phyloP scores from a whole-genome alignment of 1,140 invertebrate genomes.

The Drosophila ercepeae region DNA sequence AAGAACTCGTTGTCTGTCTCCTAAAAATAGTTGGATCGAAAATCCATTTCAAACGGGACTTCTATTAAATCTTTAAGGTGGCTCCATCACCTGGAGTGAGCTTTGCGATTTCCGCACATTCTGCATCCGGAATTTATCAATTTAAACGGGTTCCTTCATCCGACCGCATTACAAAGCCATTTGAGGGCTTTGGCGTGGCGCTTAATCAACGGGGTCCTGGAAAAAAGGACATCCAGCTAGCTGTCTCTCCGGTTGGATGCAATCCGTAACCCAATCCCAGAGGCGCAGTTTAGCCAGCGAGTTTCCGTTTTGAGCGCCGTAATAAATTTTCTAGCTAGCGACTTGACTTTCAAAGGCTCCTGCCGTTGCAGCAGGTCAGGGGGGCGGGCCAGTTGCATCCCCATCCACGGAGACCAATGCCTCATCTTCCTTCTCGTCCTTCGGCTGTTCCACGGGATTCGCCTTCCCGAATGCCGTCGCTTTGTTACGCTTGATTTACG shows the following conservation, averaged over 20 bases:
- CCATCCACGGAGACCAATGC: slow-evolving; percentile 33
- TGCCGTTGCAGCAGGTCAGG: neutral
- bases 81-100: neutral
- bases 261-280: slow-evolving; percentile 60
- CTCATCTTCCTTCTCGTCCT: slow-evolving; percentile 37
- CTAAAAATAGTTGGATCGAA: no score
- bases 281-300: slow-evolving; percentile 72
- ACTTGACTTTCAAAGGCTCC: slow-evolving; percentile 47
- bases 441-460: slow-evolving; percentile 9
- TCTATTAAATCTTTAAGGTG: neutral
- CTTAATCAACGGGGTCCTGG: slow-evolving; percentile 41
- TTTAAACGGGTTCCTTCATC: slow-evolving; percentile 32
- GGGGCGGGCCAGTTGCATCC: slow-evolving; percentile 9
- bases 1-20: no score
- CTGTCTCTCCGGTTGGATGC: slow-evolving; percentile 29
- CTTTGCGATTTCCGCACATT: slow-evolving; percentile 14
- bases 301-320: slow-evolving; percentile 68
- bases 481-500: slow-evolving; percentile 82
- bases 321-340: slow-evolving; percentile 71
- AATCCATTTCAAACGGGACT: neutral
- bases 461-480: slow-evolving; percentile 56
- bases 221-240: slow-evolving; percentile 43
- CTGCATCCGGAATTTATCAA: slow-evolving; percentile 35
- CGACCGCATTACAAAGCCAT: slow-evolving; percentile 51
- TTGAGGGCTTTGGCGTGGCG: slow-evolving; percentile 40